Conservation (phyloP, 2,888 invertebrate species). For the Archaeoteleia sp. region DNA sequence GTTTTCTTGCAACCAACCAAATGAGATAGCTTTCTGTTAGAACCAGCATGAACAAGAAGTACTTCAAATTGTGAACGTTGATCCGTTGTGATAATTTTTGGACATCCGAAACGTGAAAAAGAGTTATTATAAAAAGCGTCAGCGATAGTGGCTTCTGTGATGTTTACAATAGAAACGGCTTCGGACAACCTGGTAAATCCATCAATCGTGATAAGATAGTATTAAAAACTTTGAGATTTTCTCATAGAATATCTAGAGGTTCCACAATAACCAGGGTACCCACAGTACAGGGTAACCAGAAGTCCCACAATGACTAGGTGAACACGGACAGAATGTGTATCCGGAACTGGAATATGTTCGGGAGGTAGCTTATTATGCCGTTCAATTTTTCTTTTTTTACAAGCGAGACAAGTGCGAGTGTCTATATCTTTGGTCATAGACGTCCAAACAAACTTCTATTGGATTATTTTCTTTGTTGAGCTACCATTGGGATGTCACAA, state of each 20-base stretch:
- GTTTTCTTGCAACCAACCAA: constrained; percentile 46
- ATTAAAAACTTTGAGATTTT: constrained; percentile 57
- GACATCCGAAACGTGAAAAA: constrained; percentile 73
- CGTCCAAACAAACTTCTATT: not conserved
- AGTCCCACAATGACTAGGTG: constrained; percentile 72
- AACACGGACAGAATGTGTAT: no score
- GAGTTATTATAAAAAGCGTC: constrained; percentile 55
- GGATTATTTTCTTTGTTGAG: constrained; percentile 54
- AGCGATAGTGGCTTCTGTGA: constrained; percentile 57
- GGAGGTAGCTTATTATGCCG: no score
- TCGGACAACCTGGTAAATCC: constrained; percentile 55
- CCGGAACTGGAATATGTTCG: no score
- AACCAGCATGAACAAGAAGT: constrained; percentile 56
- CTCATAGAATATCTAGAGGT: no score
- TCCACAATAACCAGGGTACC: no score
- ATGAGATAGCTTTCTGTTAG: no score
- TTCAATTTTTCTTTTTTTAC: no score
- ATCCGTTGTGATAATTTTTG: constrained; percentile 65
- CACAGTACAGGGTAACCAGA: no score
- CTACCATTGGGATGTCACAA: constrained; percentile 36
- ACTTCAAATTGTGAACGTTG: constrained; percentile 54
- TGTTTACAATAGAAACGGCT: constrained; percentile 24
- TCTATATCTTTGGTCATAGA: no score
- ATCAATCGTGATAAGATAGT: constrained; percentile 66
- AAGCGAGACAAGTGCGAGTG: no score